A percentile compares a stretch with the other conserved stretches of the same genome.
Conservation (phyloP, 2,113 vertebrate genomes). For the Siniperca knerii region DNA sequence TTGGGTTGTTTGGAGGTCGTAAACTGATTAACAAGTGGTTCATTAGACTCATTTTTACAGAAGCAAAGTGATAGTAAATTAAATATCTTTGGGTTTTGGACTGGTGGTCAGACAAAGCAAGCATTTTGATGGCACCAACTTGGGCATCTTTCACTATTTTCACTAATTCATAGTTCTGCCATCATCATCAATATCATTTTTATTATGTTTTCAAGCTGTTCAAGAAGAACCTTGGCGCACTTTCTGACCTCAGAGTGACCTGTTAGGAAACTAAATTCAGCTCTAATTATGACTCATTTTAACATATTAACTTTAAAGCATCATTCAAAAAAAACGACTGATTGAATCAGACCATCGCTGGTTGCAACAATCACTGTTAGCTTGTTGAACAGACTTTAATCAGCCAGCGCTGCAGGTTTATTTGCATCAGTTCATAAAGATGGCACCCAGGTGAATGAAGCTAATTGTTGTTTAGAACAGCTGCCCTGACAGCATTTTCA, state of each 20-base stretch:
- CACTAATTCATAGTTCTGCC: background rate
- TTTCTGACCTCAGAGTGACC: constrained; percentile 47
- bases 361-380: constrained; percentile 28
- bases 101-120: no score
- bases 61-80: background rate
- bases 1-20: no score
- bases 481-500: constrained; percentile 46
- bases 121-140: background rate
- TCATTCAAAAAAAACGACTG: constrained; percentile 52
- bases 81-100: background rate
- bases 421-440: constrained; percentile 72
- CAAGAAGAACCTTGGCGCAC: background rate
- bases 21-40: no score
- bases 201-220: constrained; percentile 15
- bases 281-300: constrained; percentile 26
- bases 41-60: no score
- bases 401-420: constrained; percentile 76
- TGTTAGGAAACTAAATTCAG: constrained; percentile 4
- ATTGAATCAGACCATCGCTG: constrained; percentile 47
- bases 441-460: constrained; percentile 74
- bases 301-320: constrained; percentile 10
- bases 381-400: constrained; percentile 77
- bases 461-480: constrained; percentile 72
- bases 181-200: background rate
- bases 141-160: background rate